Conservation (phyloP, 2,797 vertebrate genomes). For the Alfaro cultratus region DNA sequence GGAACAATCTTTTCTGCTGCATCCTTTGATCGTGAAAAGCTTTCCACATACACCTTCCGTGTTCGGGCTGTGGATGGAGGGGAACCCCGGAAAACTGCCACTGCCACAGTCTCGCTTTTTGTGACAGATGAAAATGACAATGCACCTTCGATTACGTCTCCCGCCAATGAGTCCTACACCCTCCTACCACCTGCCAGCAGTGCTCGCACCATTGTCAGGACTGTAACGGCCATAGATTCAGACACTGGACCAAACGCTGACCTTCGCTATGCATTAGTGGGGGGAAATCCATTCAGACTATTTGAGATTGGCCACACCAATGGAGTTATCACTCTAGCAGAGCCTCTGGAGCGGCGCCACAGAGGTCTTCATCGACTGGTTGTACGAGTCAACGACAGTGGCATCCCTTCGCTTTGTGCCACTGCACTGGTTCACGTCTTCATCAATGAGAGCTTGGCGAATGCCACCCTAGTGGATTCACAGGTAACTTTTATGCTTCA, state of each 20-base stretch:
- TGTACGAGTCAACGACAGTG: slow-evolving; percentile 94
- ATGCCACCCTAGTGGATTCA: slow-evolving; percentile 90
- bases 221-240: slow-evolving; percentile 87
- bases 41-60: slow-evolving; percentile 92
- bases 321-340: slow-evolving; percentile 93
- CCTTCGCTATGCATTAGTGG: slow-evolving; percentile 89
- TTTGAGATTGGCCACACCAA: slow-evolving; percentile 92
- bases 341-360: slow-evolving; percentile 91
- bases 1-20: slow-evolving; percentile 94
- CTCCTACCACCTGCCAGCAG: slow-evolving; percentile 91
- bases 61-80: slow-evolving; percentile 94
- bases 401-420: slow-evolving; percentile 90
- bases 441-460: slow-evolving; percentile 94
- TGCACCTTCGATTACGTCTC: slow-evolving; percentile 86
- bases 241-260: slow-evolving; percentile 93
- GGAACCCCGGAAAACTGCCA: slow-evolving; percentile 89
- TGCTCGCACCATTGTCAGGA: slow-evolving; percentile 89
- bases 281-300: slow-evolving; percentile 94
- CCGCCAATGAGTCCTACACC: slow-evolving; percentile 90
- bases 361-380: slow-evolving; percentile 93
- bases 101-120: slow-evolving; percentile 92
- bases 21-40: slow-evolving; percentile 93
- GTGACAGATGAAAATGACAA: slow-evolving; percentile 98
- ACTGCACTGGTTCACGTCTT: slow-evolving; percentile 93
- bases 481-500: slow-evolving; percentile 76